Evolutionary conservation across 2,888 invertebrate species (phyloP), one percentile per base, ranked within the genome.

Genomic region (Drosophila testacea): DNA sequence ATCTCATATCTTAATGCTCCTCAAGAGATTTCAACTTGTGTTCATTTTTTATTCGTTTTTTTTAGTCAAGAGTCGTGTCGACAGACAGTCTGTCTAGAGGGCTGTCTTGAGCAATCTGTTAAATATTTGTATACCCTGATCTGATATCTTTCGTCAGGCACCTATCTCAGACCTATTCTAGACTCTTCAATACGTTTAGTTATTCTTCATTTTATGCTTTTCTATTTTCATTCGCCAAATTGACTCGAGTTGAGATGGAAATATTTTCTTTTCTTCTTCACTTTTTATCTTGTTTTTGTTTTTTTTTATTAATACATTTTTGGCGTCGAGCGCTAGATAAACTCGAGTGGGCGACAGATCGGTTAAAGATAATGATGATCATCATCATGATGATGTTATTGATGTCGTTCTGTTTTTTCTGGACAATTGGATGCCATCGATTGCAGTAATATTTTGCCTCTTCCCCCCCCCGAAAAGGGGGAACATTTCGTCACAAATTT

Each of bases 311-410:
- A 13, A 52, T 55, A 77, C 6, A 48, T 77, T 39, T 48, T 52
- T 42, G 42, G 76, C 77, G 30, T 42, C 44, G 30, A 42, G 30
- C 48, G 36, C 39, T 44, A 70, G 70, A 76, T 32, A 36, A 55
- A 63, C 44, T 63, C 39, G 78, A 68, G 75, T 78, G 75, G 75
- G 74, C 78, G 75, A 61, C 68, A 60, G 55, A 77, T 75, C 73
- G 10, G 27, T 27, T n/a, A 39, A 64, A 41, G 52, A 54, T 38
- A n/a, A n/a, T 22, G 47, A 32, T 46, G 32, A 54, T 39, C 11
- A 22, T 32, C 39, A 32, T 32, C 7, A 32, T 32, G 32, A 36
- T 44, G 34, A 34, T 56, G 22, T 28, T 46, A 39, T 39, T 42
- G 55, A 7, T 51, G 27, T 10, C 30, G 27, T 4, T 28, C 7